A percentile compares a stretch with the other conserved stretches of the same genome.
These are phyloP conservation scores for Neopelma chrysocephalum DNA, from an alignment of 2,797 vertebrate genomes.

Conservation along the genomic window DNA sequence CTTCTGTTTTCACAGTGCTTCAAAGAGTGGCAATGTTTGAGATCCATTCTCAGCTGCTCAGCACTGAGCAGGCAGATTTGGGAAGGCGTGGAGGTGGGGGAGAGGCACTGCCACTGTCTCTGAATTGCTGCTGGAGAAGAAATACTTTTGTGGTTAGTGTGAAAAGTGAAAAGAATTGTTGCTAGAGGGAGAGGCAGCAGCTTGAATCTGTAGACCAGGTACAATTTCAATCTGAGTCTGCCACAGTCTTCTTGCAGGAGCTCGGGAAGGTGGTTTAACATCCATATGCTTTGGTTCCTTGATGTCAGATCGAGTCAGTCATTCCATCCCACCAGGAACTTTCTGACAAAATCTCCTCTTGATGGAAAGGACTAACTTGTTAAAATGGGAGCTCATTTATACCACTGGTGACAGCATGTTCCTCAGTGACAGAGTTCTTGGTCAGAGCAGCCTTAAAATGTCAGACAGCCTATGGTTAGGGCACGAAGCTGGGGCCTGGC, in stretches of 20 bases:
- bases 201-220: background rate
- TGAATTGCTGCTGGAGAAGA: background rate
- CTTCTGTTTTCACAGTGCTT: background rate
- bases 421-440: background rate
- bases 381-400: background rate
- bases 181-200: background rate
- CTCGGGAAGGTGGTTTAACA: background rate
- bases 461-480: background rate
- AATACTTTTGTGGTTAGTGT: background rate
- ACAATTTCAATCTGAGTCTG: background rate
- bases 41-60: background rate
- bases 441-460: background rate
- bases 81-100: background rate
- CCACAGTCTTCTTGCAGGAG: rapidly evolving
- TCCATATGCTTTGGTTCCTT: background rate
- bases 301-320: background rate
- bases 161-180: background rate
- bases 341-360: background rate
- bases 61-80: background rate
- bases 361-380: background rate
- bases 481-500: background rate
- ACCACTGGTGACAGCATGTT: background rate
- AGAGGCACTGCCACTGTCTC: background rate
- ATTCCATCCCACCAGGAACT: background rate
- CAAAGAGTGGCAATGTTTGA: background rate